Conservation (phyloP, 2,888 invertebrate genomes). For the Eremobia ochroleuca region DNA sequence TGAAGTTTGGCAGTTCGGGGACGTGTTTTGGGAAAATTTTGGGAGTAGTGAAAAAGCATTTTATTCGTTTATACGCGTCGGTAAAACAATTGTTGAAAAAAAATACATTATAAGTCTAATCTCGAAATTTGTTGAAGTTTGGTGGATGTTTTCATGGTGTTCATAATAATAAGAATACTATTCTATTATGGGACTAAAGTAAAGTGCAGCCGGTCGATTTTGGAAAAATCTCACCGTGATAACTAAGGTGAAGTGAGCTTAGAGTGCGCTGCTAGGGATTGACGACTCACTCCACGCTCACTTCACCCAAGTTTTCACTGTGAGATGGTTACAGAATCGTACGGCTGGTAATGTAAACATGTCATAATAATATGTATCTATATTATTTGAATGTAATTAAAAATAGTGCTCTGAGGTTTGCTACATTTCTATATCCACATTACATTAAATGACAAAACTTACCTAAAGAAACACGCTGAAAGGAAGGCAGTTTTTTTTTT, state of each 20-base stretch:
- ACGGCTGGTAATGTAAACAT: background rate
- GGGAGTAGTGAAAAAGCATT: constrained; percentile 6
- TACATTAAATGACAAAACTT: background rate
- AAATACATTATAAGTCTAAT: background rate
- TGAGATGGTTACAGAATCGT: too few species aligned
- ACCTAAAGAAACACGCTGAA: background rate
- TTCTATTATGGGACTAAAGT: background rate
- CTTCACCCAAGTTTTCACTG: too few species aligned
- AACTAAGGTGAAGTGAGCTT: too few species aligned
- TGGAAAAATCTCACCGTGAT: too few species aligned
- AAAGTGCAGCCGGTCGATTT: too few species aligned
- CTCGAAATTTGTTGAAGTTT: background rate
- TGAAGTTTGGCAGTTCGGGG: constrained; percentile 47
- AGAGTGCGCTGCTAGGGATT: too few species aligned
- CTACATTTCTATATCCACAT: too few species aligned
- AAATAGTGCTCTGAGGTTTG: background rate
- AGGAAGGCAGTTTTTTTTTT: too few species aligned
- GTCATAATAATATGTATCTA: background rate
- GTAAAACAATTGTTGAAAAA: constrained; percentile 13
- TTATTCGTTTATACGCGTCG: constrained; percentile 19
- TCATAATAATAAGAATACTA: background rate
- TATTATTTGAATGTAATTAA: background rate
- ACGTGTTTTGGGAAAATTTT: constrained; percentile 30
- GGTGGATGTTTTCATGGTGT: background rate
- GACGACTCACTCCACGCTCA: too few species aligned